These are phyloP conservation scores for Eucidaris tribuloides DNA, from an alignment of 35 echinoderm and acorn worm genomes.

Conservation along the genomic window DNA sequence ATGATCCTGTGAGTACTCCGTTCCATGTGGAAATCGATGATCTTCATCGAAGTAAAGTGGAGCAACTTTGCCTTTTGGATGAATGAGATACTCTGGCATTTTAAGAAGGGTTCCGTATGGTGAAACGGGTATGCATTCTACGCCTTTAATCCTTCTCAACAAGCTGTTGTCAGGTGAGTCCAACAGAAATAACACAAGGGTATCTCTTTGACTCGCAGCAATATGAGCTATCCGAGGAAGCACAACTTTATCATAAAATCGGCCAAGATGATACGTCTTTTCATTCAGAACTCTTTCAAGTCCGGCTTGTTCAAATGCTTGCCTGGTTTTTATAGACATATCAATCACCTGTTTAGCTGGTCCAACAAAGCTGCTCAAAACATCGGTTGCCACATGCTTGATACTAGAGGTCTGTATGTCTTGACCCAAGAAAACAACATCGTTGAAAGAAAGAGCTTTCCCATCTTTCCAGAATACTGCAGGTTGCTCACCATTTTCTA, in stretches of 20 bases:
- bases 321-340: background rate
- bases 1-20: background rate
- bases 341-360: background rate
- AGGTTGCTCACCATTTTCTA: background rate
- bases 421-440: conserved; percentile 8
- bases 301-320: background rate
- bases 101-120: background rate
- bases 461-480: conserved; percentile 28
- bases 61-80: conserved; percentile 14
- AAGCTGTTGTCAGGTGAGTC: background rate
- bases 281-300: background rate
- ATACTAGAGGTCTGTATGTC: background rate
- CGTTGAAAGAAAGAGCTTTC: background rate
- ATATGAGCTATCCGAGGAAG: conserved; percentile 16
- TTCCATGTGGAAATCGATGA: conserved; percentile 29
- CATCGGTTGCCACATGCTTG: background rate
- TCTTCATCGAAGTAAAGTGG: conserved; percentile 23
- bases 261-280: conserved; percentile 21
- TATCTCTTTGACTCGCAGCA: background rate
- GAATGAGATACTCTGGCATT: conserved; percentile 23
- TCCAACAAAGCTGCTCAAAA: background rate
- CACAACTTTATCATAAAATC: conserved; percentile 55
- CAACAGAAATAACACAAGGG: background rate
- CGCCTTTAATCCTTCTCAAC: background rate
- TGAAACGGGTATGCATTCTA: conserved; percentile 42